Evolutionary conservation across 37 sponge, comb jelly and placozoan species (phyloP), one percentile per base, ranked within the genome.

Genomic region (Eunapius fragilis): DNA sequence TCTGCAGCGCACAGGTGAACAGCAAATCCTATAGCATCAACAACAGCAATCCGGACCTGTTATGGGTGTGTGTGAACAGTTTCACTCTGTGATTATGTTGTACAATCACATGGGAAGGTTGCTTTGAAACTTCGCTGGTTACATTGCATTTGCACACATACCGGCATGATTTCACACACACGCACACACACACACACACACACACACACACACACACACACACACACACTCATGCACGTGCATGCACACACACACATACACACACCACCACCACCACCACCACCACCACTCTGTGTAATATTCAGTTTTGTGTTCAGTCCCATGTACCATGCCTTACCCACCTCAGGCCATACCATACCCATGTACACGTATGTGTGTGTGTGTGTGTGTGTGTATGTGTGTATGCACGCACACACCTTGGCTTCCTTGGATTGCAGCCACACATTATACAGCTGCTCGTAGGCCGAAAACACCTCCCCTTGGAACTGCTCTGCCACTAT

Each of bases 351-450:
- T 10, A 11, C 2, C 35, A 31, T 32, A 7, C 31, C n/a, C 78
- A 3, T 41, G 41, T 9, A n/a, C n/a, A n/a, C n/a, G n/a, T n/a
- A n/a, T n/a, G n/a, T n/a, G n/a, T n/a, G n/a, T n/a, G n/a, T n/a
- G n/a, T n/a, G n/a, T n/a, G 41, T 41, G 41, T 41, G 6, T 41
- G 26, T 9, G 26, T 2, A 7, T 9, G 10, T 34, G 36, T 70
- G 6, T 17, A 11, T 3, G 32, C n/a, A 32, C 22, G 25, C 80
- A 78, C 17, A 24, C 26, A 96, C 96, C 89, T 82, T 90, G 28
- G 92, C 45, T 68, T 97, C 98, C 68, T 95, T 97, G 37, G 98
- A 93, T 31, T 71, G 76, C 58, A 95, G 90, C 98, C 98, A 97
- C 50, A 91, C 85, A 75, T 86, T 90, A 75, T 88, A 93, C 37